Conservation (phyloP, 92 coral and sea anemone species). For the Virgularia gustaviana region DNA sequence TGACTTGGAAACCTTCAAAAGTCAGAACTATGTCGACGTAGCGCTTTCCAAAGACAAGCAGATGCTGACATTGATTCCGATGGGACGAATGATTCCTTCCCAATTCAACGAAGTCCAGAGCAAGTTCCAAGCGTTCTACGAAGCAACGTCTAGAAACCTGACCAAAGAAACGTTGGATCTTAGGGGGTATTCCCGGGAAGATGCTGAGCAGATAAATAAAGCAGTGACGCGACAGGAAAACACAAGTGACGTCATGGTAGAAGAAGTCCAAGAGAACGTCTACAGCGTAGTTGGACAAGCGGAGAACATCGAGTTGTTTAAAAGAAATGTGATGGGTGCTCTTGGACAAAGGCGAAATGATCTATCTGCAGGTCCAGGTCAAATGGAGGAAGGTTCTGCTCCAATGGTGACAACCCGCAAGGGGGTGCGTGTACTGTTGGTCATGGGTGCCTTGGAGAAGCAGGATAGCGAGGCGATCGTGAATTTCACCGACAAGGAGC, state of each 20-base stretch:
- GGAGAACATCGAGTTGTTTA: background rate
- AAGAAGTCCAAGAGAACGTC: background rate
- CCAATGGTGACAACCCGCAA: slow-evolving; percentile 1
- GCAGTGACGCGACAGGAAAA: background rate
- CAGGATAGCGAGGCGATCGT: slow-evolving; percentile 22
- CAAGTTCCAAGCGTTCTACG: background rate
- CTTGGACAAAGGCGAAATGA: background rate
- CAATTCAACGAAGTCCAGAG: background rate
- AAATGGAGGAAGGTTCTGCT: background rate
- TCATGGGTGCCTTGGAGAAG: background rate
- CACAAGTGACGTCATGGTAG: background rate
- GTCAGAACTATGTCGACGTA: background rate
- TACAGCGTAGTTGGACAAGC: background rate
- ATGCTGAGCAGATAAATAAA: background rate
- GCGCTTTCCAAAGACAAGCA: background rate
- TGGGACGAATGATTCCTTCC: background rate
- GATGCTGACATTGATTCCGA: background rate
- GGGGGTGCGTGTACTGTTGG: background rate
- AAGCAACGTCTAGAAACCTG: background rate
- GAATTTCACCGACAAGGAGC: slow-evolving; percentile 15
- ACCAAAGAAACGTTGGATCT: background rate
- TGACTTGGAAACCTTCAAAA: background rate
- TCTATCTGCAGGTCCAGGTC: background rate
- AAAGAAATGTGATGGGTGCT: background rate
- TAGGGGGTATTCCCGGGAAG: background rate